Percentiles rank a stretch among this genome's conserved stretches.
phyloP scores from a whole-genome alignment of 2,797 vertebrate species.

The Alectoris magna region DNA sequence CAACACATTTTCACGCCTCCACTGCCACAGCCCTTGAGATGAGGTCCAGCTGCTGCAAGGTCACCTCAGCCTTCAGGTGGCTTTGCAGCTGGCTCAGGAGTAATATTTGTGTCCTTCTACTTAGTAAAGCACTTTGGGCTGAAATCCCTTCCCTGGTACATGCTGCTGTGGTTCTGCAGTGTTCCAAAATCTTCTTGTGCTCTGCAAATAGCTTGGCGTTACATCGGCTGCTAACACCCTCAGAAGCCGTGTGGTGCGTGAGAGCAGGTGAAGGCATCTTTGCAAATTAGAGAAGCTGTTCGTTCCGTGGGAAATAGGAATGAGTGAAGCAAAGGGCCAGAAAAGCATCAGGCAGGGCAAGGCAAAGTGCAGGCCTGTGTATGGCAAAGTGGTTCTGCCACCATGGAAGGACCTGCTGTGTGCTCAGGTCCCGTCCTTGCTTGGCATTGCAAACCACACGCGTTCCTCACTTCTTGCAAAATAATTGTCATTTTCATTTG shows the following conservation, averaged over 20 bases:
- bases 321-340: not conserved
- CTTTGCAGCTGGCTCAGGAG: not conserved
- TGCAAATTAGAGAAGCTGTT: not conserved
- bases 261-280: accelerated
- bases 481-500: conserved; percentile 39
- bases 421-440: not conserved
- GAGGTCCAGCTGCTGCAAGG: conserved; percentile 43
- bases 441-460: not conserved
- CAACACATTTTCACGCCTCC: conserved; percentile 40
- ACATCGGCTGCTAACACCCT: not conserved
- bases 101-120: accelerated
- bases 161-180: accelerated
- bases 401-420: not conserved
- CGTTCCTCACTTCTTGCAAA: not conserved
- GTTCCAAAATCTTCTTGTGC: accelerated
- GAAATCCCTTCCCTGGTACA: not conserved
- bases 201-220: not conserved
- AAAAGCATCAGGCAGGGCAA: not conserved
- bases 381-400: not conserved
- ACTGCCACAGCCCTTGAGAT: not conserved
- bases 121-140: not conserved
- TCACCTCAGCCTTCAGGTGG: conserved; percentile 30
- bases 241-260: not conserved
- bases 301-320: accelerated
- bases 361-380: accelerated